Evolutionary conservation across 2,888 invertebrate genomes (phyloP).

Genomic region (Ernsta delagoae): DNA sequence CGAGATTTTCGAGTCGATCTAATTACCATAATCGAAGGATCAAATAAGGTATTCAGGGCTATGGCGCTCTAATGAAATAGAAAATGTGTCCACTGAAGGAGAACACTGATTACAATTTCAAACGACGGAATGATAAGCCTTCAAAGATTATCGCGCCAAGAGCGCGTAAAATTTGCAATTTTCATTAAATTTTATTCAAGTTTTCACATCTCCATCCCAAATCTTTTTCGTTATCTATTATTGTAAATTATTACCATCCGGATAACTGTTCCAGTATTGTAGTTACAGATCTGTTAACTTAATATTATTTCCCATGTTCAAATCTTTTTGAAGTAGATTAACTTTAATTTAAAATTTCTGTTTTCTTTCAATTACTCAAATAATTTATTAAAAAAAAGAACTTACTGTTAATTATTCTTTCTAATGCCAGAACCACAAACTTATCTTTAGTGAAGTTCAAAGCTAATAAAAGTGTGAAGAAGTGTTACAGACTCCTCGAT

Average conservation of each 20-base stretch:
- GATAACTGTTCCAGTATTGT: too few species aligned
- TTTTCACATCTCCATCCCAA: background rate
- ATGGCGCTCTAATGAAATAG: background rate
- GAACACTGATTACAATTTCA: background rate
- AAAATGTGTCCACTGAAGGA: conserved; percentile 5
- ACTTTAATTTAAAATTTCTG: too few species aligned
- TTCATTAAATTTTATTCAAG: background rate
- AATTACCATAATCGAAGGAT: conserved; percentile 5
- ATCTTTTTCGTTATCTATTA: too few species aligned
- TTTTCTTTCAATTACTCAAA: too few species aligned
- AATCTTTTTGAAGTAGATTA: too few species aligned
- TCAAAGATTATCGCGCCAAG: background rate
- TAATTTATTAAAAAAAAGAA: too few species aligned
- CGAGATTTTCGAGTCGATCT: background rate
- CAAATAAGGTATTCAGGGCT: background rate
- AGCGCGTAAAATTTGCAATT: background rate
- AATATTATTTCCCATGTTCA: too few species aligned
- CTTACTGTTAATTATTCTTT: background rate
- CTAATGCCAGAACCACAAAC: background rate
- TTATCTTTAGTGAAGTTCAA: conserved; percentile 1
- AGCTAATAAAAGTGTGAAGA: conserved; percentile 5
- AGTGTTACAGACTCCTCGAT: background rate
- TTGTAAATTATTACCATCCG: too few species aligned
- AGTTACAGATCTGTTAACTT: too few species aligned
- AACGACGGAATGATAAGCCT: background rate